Evolutionary conservation across 23 tunicate genomes (phyloP), one percentile per base, ranked within the genome.

Genomic region (Ascidia mentula): DNA sequence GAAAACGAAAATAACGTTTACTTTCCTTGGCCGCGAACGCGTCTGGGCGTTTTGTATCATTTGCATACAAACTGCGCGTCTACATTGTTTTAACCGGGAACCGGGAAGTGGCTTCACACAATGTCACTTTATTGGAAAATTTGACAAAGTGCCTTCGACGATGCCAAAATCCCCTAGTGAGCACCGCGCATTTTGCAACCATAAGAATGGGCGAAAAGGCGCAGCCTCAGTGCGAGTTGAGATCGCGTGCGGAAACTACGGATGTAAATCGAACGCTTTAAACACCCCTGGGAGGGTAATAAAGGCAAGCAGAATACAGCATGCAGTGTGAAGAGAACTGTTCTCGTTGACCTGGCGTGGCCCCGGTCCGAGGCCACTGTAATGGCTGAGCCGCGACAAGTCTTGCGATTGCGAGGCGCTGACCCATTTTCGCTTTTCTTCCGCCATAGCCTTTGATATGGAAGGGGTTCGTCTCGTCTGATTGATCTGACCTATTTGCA

Each of bases 371-470:
- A 20, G 65, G 65, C 65, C 24, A 26, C 65, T 53, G 65, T 53
- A 53, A 53, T 53, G 65, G 65, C 65, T 28, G 24, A 53, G 65
- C 65, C 28, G 24, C 24, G 24, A 53, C 24, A 53, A 26, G 65
- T 20, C 65, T 26, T 53, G 65, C 65, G 13, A 28, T 53, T 3
- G 13, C 22, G 13, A 53, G 24, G 22, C 65, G 24, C 65, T 53
- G 65, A 53, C 65, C 65, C 65, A 53, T 53, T 53, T 53, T 53
- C 65, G 65, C 65, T 53, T 53, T 9, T 53, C 65, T 53, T 53
- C 65, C 65, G 7, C 65, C 24, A 28, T 28, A 5, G 28, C 65
- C 65, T 53, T 53, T 53, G 65, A 53, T 53, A 53, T 53, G 7
- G 65, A 9, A 53, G 24, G 24, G 53, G 13, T 1, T 26, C 65